phyloP scores from a whole-genome alignment of 2,888 invertebrate species.

The Eristalis intricaria region DNA sequence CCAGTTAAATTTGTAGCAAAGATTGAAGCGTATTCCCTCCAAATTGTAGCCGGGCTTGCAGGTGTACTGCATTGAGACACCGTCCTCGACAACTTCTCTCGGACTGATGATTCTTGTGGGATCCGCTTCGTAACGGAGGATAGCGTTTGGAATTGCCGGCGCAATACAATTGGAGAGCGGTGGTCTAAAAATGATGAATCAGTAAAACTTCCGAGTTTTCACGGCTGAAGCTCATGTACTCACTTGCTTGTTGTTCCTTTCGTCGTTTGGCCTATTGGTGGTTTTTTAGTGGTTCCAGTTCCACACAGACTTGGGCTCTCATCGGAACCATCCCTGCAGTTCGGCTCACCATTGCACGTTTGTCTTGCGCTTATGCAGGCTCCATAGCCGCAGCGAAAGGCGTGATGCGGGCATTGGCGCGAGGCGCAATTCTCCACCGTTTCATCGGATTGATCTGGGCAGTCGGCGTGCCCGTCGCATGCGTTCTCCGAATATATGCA shows the following conservation, averaged over 20 bases:
- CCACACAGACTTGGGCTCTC: conserved; percentile 31
- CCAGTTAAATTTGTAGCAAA: conserved; percentile 7
- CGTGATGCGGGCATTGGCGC: conserved; percentile 81
- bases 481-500: conserved; percentile 75
- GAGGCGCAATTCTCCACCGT: conserved; percentile 75
- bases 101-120: neutral
- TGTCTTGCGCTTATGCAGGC: conserved; percentile 73
- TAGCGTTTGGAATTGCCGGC: conserved; percentile 20
- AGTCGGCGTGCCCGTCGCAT: conserved; percentile 77
- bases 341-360: conserved; percentile 68
- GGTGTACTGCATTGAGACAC: neutral
- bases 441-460: conserved; percentile 78
- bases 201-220: neutral
- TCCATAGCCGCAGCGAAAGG: conserved; percentile 79
- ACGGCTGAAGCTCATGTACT: neutral
- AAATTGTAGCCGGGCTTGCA: conserved; percentile 8
- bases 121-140: conserved; percentile 4
- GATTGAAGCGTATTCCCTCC: conserved; percentile 19
- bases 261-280: neutral
- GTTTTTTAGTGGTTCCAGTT: neutral
- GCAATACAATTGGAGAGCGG: neutral
- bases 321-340: conserved; percentile 75
- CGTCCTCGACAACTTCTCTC: neutral
- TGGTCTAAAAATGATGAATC: neutral
- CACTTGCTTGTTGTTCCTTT: neutral